Evolutionary conservation across 2,888 invertebrate species (phyloP).

Genomic region (Trisateles emortualis): DNA sequence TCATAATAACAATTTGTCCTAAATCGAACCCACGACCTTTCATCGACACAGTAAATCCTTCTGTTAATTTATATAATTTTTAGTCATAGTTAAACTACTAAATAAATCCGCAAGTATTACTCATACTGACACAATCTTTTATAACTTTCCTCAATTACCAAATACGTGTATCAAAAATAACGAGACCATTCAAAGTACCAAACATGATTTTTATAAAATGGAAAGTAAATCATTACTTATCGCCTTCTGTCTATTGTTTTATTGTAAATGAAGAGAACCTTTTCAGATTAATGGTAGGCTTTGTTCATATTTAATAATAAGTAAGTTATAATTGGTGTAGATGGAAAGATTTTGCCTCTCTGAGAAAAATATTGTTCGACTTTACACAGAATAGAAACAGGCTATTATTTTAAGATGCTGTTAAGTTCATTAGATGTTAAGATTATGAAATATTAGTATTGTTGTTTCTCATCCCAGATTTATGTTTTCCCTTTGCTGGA

Average conservation of each 20-base stretch:
- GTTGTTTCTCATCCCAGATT: not conserved
- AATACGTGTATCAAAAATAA: constrained; percentile 13
- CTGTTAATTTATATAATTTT: too few relatives aligned
- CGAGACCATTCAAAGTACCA: constrained; percentile 14
- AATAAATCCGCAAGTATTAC: too few relatives aligned
- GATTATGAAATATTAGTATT: not conserved
- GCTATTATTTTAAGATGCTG: not conserved
- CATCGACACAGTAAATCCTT: too few relatives aligned
- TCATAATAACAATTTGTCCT: too few relatives aligned
- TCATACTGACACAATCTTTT: too few relatives aligned
- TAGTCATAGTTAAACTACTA: too few relatives aligned
- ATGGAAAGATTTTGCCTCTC: constrained; percentile 22
- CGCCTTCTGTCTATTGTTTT: constrained; percentile 25
- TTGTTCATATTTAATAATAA: constrained; percentile 35
- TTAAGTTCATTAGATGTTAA: not conserved
- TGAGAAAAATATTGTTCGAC: constrained; percentile 18
- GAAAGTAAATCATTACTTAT: constrained; percentile 21
- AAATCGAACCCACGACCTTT: too few relatives aligned
- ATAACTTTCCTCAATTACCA: not conserved
- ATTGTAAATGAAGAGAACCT: constrained; percentile 30
- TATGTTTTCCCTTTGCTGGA: not conserved
- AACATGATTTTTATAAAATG: constrained; percentile 27
- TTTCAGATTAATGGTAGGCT: constrained; percentile 15
- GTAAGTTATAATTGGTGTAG: constrained; percentile 24
- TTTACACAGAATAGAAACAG: not conserved